Evolutionary conservation across 2,888 invertebrate genomes (phyloP).

Genomic region (Schizotus pectinicornis): DNA sequence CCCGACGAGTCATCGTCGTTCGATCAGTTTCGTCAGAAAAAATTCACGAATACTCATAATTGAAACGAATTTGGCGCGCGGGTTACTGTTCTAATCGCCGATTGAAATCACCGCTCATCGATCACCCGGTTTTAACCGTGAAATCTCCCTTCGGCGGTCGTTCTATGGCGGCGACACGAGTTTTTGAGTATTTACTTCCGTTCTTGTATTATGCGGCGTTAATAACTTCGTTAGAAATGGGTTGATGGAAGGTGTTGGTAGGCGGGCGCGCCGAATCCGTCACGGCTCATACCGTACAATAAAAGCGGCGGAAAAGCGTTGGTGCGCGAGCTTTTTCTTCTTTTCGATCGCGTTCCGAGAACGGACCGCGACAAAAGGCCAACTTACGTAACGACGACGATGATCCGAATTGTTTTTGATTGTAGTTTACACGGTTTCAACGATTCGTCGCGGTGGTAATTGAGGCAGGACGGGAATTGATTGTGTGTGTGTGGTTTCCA

Average conservation of each 20-base stretch:
- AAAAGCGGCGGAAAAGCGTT: constrained; percentile 15
- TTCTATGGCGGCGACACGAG: constrained; percentile 2
- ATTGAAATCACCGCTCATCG: background rate
- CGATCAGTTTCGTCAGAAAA: too few relatives aligned
- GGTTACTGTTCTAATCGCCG: constrained; percentile 9
- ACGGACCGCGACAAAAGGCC: constrained; percentile 5
- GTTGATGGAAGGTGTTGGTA: constrained; percentile 1
- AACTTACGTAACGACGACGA: constrained; percentile 2
- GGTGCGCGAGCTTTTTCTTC: background rate
- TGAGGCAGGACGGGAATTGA: background rate
- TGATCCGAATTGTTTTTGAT: constrained; percentile 3
- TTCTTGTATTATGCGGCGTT: constrained; percentile 19
- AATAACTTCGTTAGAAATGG: constrained; percentile 23
- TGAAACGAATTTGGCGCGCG: background rate
- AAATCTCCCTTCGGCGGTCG: too few relatives aligned
- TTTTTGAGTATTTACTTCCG: constrained; percentile 16
- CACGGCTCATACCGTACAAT: constrained; percentile 21
- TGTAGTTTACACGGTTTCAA: constrained; percentile 22
- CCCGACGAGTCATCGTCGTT: too few relatives aligned
- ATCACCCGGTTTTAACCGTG: too few relatives aligned
- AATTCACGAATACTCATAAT: constrained; percentile 2
- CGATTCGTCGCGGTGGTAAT: constrained; percentile 8
- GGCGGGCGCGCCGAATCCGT: constrained; percentile 13
- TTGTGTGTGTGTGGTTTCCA: constrained; percentile 53
- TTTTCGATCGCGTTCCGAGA: constrained; percentile 2